A percentile compares a stretch with the other conserved stretches of the same genome.
These are phyloP conservation scores for Cladopsammia gracilis DNA, from an alignment of 64 coral and sea anemone species.

Conservation along the genomic window DNA sequence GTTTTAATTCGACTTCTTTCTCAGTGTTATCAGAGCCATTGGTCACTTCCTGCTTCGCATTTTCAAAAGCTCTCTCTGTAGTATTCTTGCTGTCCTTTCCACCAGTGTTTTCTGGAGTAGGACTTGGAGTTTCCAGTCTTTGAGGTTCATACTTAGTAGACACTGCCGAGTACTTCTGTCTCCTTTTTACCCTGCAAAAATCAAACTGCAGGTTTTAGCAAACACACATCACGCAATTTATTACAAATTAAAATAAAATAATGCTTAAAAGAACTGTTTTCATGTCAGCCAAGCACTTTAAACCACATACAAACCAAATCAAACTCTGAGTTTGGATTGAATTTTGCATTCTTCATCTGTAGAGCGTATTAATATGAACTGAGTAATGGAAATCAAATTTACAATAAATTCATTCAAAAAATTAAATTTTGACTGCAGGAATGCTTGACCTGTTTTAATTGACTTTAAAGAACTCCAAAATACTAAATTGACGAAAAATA, in stretches of 20 bases:
- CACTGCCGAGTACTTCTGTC: background rate
- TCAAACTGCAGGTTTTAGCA: background rate
- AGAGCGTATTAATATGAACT: too few species aligned
- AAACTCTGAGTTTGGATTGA: too few species aligned
- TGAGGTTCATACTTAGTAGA: background rate
- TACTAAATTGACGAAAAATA: too few species aligned
- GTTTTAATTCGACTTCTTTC: background rate
- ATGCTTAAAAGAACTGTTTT: too few species aligned
- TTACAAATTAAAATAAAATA: too few species aligned
- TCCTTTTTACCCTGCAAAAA: conserved; percentile 1
- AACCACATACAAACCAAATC: too few species aligned
- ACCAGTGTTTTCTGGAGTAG: background rate
- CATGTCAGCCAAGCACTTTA: too few species aligned
- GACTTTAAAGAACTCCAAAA: background rate
- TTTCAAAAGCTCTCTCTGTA: background rate
- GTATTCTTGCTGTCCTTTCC: background rate
- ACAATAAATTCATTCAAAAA: too few species aligned
- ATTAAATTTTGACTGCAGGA: too few species aligned
- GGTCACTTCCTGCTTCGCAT: background rate
- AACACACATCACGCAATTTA: too few species aligned
- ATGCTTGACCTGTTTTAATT: background rate
- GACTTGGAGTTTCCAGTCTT: background rate
- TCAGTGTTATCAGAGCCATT: background rate
- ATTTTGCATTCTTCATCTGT: too few species aligned
- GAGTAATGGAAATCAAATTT: too few species aligned